Percentiles rank a stretch among this genome's conserved stretches.
phyloP scores from a whole-genome alignment of 2,888 invertebrate species.

The Diabrotica balteata region DNA sequence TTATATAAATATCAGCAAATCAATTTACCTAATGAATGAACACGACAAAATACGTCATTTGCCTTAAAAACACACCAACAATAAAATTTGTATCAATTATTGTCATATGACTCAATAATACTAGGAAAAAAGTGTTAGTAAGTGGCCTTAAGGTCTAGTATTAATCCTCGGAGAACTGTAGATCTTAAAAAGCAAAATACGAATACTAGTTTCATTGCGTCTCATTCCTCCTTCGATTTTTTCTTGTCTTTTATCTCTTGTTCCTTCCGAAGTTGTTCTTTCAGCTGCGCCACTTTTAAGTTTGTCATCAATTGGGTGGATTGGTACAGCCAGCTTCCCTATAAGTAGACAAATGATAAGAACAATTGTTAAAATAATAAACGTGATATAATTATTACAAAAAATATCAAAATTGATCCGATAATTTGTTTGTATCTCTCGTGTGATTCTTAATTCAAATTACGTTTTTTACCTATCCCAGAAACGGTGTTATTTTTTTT shows the following conservation, averaged over 20 bases:
- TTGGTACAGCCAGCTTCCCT: constrained; percentile 91
- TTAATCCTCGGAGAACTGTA: constrained; percentile 5
- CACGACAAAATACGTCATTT: too few species aligned
- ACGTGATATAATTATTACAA: too few species aligned
- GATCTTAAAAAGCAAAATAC: not conserved
- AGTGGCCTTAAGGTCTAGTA: constrained; percentile 8
- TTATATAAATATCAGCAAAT: too few species aligned
- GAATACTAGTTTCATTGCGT: not conserved
- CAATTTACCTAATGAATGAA: too few species aligned
- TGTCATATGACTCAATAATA: not conserved
- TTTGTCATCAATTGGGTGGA: constrained; percentile 88
- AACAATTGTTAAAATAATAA: too few species aligned
- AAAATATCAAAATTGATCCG: too few species aligned
- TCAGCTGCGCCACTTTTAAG: constrained; percentile 80
- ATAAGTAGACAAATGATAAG: constrained; percentile 48
- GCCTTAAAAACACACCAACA: too few species aligned
- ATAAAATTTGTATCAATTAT: too few species aligned
- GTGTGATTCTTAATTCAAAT: too few species aligned
- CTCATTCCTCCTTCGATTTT: constrained; percentile 39
- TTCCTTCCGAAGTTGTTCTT: constrained; percentile 70
- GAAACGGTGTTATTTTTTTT: too few species aligned
- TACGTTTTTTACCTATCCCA: too few species aligned
- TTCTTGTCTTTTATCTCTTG: constrained; percentile 48
- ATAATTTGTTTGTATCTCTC: too few species aligned
- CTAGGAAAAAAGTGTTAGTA: not conserved